Conservation (phyloP, 1,140 invertebrate species). For the Drosophila lowei region DNA sequence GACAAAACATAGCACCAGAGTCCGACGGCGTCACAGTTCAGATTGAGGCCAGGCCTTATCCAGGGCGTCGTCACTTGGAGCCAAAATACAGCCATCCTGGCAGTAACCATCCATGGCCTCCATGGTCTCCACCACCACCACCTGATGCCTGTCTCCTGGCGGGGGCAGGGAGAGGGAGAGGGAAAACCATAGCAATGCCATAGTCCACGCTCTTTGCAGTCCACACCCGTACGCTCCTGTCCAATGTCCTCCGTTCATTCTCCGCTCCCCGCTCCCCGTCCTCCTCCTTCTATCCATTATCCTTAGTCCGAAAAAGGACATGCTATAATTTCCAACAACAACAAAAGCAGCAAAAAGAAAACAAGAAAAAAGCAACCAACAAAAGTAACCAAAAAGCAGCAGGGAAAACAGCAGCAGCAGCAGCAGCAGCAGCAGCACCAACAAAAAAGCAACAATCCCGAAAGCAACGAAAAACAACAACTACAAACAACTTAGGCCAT, state of each 20-base stretch:
- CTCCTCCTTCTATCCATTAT: slow-evolving; percentile 35
- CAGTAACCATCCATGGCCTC: not conserved
- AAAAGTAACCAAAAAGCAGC: slow-evolving; percentile 67
- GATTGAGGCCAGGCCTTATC: slow-evolving; percentile 21
- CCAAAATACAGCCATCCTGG: slow-evolving; percentile 46
- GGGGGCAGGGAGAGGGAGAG: not conserved
- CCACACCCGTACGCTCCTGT: slow-evolving; percentile 21
- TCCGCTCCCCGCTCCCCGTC: no score
- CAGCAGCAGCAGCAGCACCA: slow-evolving; percentile 1
- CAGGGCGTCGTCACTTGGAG: slow-evolving; percentile 36
- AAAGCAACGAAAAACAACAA: slow-evolving; percentile 37
- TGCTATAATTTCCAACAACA: slow-evolving; percentile 78
- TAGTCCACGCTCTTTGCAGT: slow-evolving; percentile 39
- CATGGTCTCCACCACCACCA: slow-evolving; percentile 26
- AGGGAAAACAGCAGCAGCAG: slow-evolving; percentile 25
- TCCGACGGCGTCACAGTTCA: slow-evolving; percentile 30
- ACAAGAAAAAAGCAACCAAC: slow-evolving; percentile 53
- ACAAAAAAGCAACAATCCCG: slow-evolving; percentile 53
- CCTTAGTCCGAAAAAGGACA: slow-evolving; percentile 71
- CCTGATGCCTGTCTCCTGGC: slow-evolving; percentile 43
- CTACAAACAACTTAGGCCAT: slow-evolving; percentile 77
- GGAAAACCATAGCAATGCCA: slow-evolving; percentile 76
- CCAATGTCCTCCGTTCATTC: slow-evolving; percentile 18
- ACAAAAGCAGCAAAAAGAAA: slow-evolving; percentile 24
- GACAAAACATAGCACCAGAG: slow-evolving; percentile 63